A percentile compares a stretch with the other conserved stretches of the same genome.
Conservation (phyloP, 2,113 vertebrate genomes). For the Brachirus orientalis region DNA sequence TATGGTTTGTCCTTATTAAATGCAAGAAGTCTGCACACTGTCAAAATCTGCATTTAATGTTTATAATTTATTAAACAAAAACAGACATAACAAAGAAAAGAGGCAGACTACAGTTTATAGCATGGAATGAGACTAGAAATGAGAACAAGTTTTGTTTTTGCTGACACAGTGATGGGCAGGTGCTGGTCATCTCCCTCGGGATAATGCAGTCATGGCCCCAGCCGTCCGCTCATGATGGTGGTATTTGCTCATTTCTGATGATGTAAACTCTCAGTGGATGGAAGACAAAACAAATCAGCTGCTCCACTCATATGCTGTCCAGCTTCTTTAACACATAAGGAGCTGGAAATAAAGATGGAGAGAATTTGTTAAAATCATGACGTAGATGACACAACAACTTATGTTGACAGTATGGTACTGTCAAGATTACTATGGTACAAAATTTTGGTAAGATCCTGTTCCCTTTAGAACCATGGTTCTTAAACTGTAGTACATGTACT, state of each 20-base stretch:
- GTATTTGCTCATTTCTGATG: slow-evolving; percentile 22
- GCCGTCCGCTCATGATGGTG: slow-evolving; percentile 33
- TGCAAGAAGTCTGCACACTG: background rate
- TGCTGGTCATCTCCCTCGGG: background rate
- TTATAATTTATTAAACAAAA: slow-evolving; percentile 22
- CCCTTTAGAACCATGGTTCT: too few relatives aligned
- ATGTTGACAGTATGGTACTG: too few relatives aligned
- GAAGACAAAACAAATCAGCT: background rate
- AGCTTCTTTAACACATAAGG: slow-evolving; percentile 95
- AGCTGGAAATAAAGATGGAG: slow-evolving; percentile 77
- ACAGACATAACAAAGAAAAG: slow-evolving; percentile 7
- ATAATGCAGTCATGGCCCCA: slow-evolving; percentile 1
- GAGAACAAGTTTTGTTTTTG: slow-evolving; percentile 2
- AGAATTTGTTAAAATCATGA: background rate
- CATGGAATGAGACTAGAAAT: background rate
- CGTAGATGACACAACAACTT: too few relatives aligned
- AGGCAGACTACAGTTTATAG: background rate
- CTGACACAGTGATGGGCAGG: slow-evolving; percentile 30
- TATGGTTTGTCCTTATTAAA: slow-evolving; percentile 27
- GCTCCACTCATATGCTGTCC: slow-evolving; percentile 89
- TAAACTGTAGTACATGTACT: too few relatives aligned
- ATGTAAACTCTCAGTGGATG: slow-evolving; percentile 35
- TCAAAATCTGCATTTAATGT: slow-evolving; percentile 8
- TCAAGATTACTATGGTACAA: too few relatives aligned
- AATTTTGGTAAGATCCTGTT: too few relatives aligned